phyloP scores from a whole-genome alignment of 1,140 invertebrate species.

The Thaumatotibia leucotreta region DNA sequence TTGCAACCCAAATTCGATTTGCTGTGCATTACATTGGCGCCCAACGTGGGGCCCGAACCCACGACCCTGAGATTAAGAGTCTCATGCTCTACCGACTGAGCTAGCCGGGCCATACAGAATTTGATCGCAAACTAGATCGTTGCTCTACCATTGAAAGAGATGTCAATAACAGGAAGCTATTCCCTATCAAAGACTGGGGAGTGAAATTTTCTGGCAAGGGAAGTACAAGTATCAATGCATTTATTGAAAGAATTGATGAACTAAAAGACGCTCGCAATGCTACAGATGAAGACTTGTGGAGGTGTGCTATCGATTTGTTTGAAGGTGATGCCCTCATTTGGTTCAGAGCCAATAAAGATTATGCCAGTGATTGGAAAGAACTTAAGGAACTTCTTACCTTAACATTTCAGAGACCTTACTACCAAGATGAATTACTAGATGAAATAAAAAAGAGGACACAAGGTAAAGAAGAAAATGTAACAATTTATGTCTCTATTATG shows the following conservation, averaged over 20 bases:
- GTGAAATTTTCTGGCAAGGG: constrained; percentile 30
- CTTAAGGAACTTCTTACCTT: constrained; percentile 19
- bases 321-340: constrained; percentile 34
- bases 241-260: constrained; percentile 35
- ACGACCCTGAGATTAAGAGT: no score
- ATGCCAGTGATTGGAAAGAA: constrained; percentile 20
- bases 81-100: no score
- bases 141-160: background rate
- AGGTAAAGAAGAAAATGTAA: constrained; percentile 32
- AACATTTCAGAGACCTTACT: constrained; percentile 30
- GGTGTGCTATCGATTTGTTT: constrained; percentile 36
- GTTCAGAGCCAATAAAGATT: constrained; percentile 31
- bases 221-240: constrained; percentile 29
- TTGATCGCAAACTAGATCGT: no score
- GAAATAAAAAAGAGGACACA: constrained; percentile 41
- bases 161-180: constrained; percentile 18
- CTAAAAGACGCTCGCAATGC: constrained; percentile 31
- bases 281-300: constrained; percentile 23
- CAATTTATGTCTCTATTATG: constrained; percentile 38
- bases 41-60: no score
- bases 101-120: no score
- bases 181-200: constrained; percentile 25
- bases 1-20: no score
- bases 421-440: constrained; percentile 37
- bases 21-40: no score